Base-by-base conservation (phyloP, 1,140 invertebrate genomes). In the Aphaenogaster ashmeadi region DNA sequence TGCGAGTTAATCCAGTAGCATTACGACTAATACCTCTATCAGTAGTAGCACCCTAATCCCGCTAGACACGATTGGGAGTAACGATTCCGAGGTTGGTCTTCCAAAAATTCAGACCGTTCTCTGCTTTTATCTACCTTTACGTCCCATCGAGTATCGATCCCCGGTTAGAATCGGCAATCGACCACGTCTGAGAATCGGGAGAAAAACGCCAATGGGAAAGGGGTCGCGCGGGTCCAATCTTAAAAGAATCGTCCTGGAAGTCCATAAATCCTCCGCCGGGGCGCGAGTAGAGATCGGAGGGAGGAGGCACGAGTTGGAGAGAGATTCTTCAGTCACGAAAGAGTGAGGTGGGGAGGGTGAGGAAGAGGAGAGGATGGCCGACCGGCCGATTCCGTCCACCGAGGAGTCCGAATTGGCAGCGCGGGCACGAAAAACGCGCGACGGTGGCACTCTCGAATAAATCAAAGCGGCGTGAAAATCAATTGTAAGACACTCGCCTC, bases 401-500 rank as follows among this genome's bases (percentile, higher is more conserved):
- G 44, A 27, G 47, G 38, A 69, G 52, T 89, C 84, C 91, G 90
- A 92, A 90, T 66, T 86, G 77, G 85, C 74, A 80, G 56, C 88
- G 89, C 89, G 92, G 91, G 86, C 90, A 88, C 89, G 91, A 93
- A 93, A 93, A 93, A 93, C 89, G 83, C 88, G 89, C 71, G 89
- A 75, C 89, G 91, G 75, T 84, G 91, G 90, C 92, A 88, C 90
- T 90, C 58, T 87, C 84, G 91, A 93, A 94, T 94, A 94, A 94
- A 94, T 94, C 94, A 94, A 93, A 93, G 89, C 89, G 90, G 92
- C 91, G 93, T 92, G 93, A 94, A 94, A 94, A 94, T 94, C 94
- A 94, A 94, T 94, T 94, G 93, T 88, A 91, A 93, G 92, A 92
- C 92, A 93, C 91, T 89, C 91, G 91, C 88, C 78, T 91, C 86